Evolutionary conservation across 2,797 vertebrate species (phyloP).

Genomic region (Crax fasciolata): DNA sequence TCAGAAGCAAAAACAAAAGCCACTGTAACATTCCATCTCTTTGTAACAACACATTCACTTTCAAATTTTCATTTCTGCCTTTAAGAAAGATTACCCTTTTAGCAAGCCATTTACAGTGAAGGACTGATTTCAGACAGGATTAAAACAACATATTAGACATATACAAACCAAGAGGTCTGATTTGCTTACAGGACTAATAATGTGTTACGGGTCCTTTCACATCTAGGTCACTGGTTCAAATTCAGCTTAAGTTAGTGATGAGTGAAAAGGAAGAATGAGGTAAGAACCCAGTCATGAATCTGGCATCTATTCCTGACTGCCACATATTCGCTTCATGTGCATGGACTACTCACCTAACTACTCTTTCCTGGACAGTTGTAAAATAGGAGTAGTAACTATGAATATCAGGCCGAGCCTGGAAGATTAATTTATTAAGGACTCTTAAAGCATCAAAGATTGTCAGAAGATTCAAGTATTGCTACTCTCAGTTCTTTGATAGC

Average conservation of each 20-base stretch:
- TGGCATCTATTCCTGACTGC: neutral
- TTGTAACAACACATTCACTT: neutral
- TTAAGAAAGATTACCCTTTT: slow-evolving; percentile 46
- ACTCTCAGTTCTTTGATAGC: neutral
- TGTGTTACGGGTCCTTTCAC: slow-evolving; percentile 56
- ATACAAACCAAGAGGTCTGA: slow-evolving; percentile 23
- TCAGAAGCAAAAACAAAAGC: slow-evolving; percentile 7
- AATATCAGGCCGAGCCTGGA: neutral
- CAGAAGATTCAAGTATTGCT: neutral
- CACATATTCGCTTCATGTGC: neutral
- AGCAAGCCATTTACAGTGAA: slow-evolving; percentile 27
- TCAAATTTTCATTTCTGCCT: slow-evolving; percentile 28
- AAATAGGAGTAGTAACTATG: neutral
- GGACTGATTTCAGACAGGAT: slow-evolving; percentile 24
- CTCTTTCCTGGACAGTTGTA: neutral
- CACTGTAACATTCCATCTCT: neutral
- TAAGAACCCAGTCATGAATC: neutral
- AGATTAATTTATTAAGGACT: neutral
- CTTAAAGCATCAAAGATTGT: neutral
- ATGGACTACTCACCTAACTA: neutral
- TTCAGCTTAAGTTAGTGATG: slow-evolving; percentile 27
- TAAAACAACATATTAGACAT: slow-evolving; percentile 30
- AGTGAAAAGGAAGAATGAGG: slow-evolving; percentile 57
- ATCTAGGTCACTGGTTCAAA: slow-evolving; percentile 63
- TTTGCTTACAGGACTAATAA: slow-evolving; percentile 57